Evolutionary conservation across 2,888 invertebrate genomes (phyloP), one percentile per base, ranked within the genome.

Genomic region (Metellina segmentata): DNA sequence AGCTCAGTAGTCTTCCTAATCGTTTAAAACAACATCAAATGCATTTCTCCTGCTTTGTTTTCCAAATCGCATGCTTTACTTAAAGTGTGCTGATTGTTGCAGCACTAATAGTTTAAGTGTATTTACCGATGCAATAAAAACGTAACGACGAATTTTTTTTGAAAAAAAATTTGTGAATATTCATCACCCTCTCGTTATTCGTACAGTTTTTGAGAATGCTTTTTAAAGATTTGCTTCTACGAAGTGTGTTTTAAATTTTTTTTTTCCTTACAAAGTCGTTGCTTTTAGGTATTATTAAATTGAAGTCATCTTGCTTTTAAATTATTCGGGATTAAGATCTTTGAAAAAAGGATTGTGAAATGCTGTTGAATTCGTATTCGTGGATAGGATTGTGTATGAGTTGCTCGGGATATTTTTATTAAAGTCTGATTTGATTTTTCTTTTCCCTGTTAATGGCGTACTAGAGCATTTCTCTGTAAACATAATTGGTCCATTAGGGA

Each of bases 1-100:
- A 7, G 79, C 9, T 61, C 61, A 61, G 13, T 34, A 79, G 34
- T 61, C 34, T 16, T 11, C 6, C 6, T 16, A 20, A 34, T 79
- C 61, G 53, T 61, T 79, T 11, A 79, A 79, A 79, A 79, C 61
- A 61, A 34, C 53, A 34, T 79, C 34, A 13, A 20, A 9, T 13
- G 13, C 0, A 20, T 34, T 61, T 79, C 61, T 61, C 61, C 5
- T 13, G 0, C 34, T 79, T 2, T 11, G 7, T 11, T 16, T 61
- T 61, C 34, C 9, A 19, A 34, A 79, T 61, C 34, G 34, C 16
- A 20, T 72, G 11, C 61, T 16, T 61, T 61, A 1, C 34, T 1
- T 34, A 34, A 34, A 34, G 34, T 34, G 1, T 34, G 34, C 34
- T 34, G 34, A 34, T 34, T 34, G 34, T 34, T 34, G 34, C 34